Evolutionary conservation across 64 coral and sea anemone species (phyloP).

Genomic region (Montipora efflorescens): DNA sequence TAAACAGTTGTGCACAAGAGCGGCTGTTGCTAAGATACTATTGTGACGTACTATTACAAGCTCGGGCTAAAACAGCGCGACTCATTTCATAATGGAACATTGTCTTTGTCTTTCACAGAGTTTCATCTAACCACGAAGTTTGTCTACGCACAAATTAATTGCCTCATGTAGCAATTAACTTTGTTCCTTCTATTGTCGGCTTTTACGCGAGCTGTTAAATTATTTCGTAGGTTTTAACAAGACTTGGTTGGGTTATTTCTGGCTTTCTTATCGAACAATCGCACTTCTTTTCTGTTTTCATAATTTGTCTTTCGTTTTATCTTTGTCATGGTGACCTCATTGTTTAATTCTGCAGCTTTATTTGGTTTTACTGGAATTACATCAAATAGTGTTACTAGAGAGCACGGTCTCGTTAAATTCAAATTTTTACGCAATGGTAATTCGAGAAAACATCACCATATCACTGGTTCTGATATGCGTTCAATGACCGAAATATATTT

Average conservation of each 20-base stretch:
- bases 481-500: neutral
- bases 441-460: neutral
- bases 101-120: neutral
- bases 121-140: conserved; percentile 10
- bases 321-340: too few relatives aligned
- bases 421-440: neutral
- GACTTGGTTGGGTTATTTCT: neutral
- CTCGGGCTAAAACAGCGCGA: neutral
- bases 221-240: neutral
- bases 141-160: neutral
- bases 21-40: conserved; percentile 13
- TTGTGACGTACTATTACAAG: neutral
- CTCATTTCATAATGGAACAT: neutral
- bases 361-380: neutral
- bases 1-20: too few relatives aligned
- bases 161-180: conserved; percentile 25
- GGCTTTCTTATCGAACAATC: neutral
- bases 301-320: neutral
- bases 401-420: neutral
- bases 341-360: neutral
- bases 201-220: conserved; percentile 5
- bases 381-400: neutral
- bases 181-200: neutral
- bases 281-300: neutral
- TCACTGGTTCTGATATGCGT: neutral